These are phyloP conservation scores for Phymanthus crucifer DNA, from an alignment of 92 coral and sea anemone genomes.

Conservation along the genomic window DNA sequence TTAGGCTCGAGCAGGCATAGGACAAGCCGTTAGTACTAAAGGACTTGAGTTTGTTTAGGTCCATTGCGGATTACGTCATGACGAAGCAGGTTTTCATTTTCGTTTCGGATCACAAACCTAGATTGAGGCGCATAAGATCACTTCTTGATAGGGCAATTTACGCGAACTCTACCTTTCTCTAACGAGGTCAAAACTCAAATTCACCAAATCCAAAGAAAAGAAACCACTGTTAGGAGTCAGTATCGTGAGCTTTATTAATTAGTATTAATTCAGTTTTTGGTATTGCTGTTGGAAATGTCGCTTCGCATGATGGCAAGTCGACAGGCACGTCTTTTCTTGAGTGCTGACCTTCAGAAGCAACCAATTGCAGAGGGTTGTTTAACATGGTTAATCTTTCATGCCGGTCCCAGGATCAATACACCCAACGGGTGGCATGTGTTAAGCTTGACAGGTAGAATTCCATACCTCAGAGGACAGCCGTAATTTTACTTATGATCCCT, in stretches of 20 bases:
- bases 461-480: constrained; percentile 21
- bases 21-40: constrained; percentile 13
- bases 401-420: constrained; percentile 17
- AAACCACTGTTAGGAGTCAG: not conserved
- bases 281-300: not conserved
- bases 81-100: constrained; percentile 48
- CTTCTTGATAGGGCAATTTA: constrained; percentile 23
- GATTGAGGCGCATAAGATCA: constrained; percentile 31
- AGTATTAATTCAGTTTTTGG: not conserved
- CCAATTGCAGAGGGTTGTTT: constrained; percentile 24
- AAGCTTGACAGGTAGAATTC: constrained; percentile 28
- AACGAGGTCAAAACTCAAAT: constrained; percentile 1
- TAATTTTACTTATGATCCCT: constrained; percentile 19
- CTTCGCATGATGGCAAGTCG: constrained; percentile 3
- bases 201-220: not conserved
- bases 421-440: constrained; percentile 29
- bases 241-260: constrained; percentile 1
- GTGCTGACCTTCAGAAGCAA: not conserved
- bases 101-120: constrained; percentile 40
- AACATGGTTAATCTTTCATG: constrained; percentile 28
- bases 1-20: constrained; percentile 23
- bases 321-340: not conserved
- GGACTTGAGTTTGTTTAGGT: constrained; percentile 26
- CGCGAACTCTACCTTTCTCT: constrained; percentile 23
- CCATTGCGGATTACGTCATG: constrained; percentile 69